A percentile compares a stretch with the other conserved stretches of the same genome.
phyloP scores from a whole-genome alignment of 1,140 invertebrate genomes.

The Marisa cornuarietis region DNA sequence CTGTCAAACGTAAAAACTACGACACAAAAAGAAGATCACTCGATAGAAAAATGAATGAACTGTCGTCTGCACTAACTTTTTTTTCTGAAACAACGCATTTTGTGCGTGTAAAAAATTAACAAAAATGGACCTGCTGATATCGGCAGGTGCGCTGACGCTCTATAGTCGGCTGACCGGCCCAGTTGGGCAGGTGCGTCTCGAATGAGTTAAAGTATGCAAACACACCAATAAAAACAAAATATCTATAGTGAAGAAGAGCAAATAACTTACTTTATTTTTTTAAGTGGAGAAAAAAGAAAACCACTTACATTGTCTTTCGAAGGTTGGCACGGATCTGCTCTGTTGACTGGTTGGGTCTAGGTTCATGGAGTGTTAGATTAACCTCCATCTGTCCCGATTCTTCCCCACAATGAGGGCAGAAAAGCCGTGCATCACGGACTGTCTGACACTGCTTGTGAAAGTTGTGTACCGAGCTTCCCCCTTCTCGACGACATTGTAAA shows the following conservation, averaged over 20 bases:
- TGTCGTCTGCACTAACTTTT: too few relatives aligned
- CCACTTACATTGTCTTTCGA: slow-evolving; percentile 19
- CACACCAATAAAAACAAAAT: background rate
- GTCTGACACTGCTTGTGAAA: slow-evolving; percentile 81
- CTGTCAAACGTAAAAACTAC: too few relatives aligned
- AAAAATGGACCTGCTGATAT: too few relatives aligned
- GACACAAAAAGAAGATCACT: too few relatives aligned
- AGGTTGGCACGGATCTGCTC: slow-evolving; percentile 37
- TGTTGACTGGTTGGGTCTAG: slow-evolving; percentile 23
- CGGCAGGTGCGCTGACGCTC: too few relatives aligned
- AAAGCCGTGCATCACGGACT: slow-evolving; percentile 67
- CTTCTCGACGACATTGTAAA: slow-evolving; percentile 73
- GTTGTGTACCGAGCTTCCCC: slow-evolving; percentile 70
- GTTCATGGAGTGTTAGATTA: slow-evolving; percentile 71
- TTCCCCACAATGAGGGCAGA: slow-evolving; percentile 83
- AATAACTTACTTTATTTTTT: background rate
- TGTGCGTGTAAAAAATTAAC: too few relatives aligned
- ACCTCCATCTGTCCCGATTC: slow-evolving; percentile 71
- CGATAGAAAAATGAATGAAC: too few relatives aligned
- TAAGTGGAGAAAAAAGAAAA: background rate
- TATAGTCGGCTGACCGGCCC: too few relatives aligned
- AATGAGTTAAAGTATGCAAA: too few relatives aligned
- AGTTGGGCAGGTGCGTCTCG: too few relatives aligned
- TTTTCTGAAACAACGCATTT: too few relatives aligned
- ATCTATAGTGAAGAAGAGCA: background rate